A percentile compares a stretch with the other conserved stretches of the same genome.
Conservation (phyloP, 2,113 vertebrate species). For the Ammodytes marinus region DNA sequence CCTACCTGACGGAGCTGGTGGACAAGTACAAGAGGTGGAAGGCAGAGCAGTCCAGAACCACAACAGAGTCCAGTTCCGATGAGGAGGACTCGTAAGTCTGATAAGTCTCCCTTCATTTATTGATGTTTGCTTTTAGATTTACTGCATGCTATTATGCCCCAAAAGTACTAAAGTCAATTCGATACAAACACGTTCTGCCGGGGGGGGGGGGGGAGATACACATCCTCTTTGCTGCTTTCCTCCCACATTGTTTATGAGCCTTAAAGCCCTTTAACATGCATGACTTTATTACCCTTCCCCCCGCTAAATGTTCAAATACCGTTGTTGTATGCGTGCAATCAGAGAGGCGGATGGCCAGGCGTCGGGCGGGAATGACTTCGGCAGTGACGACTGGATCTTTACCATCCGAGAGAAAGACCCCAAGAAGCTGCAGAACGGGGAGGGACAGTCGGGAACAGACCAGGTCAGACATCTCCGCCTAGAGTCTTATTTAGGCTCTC, state of each 20-base stretch:
- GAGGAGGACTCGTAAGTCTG: slow-evolving; percentile 93
- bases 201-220: not conserved
- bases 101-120: not conserved
- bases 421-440: slow-evolving; percentile 94
- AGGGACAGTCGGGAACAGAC: slow-evolving; percentile 86
- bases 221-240: not conserved
- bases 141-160: not conserved
- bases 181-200: not conserved
- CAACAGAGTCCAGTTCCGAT: slow-evolving; percentile 92
- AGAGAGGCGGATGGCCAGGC: slow-evolving; percentile 95
- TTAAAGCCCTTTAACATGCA: slow-evolving; percentile 5
- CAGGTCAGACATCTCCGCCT: slow-evolving; percentile 77
- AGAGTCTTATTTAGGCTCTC: not conserved
- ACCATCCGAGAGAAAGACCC: slow-evolving; percentile 96
- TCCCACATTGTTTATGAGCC: slow-evolving; percentile 11
- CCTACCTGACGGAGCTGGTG: slow-evolving; percentile 96
- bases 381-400: slow-evolving; percentile 94
- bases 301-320: not conserved
- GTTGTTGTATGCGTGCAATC: slow-evolving; percentile 44
- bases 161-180: not conserved
- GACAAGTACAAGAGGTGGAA: slow-evolving; percentile 98
- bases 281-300: slow-evolving; percentile 17
- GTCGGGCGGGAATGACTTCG: slow-evolving; percentile 92
- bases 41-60: slow-evolving; percentile 90
- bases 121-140: not conserved